Evolutionary conservation across 1,140 invertebrate genomes (phyloP), one percentile per base, ranked within the genome.

Genomic region (Macrocentrus cingulum): DNA sequence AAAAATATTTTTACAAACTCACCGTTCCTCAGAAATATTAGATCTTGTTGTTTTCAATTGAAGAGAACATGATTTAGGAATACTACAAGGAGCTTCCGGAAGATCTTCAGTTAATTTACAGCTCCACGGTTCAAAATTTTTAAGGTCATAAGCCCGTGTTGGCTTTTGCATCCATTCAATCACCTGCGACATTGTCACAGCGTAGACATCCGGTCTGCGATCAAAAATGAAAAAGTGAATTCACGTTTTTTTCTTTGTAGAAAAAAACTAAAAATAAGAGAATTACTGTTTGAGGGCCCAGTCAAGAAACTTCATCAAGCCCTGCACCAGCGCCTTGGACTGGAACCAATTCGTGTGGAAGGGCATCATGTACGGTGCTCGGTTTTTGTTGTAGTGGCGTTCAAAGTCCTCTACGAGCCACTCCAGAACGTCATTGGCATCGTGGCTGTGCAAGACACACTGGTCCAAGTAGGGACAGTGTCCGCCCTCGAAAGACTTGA

Each of bases 311-410:
- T 94, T 94, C 52, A 89, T 87, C 1, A 96, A 80, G 19, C 92
- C 93, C 56, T 85, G 79, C 71, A 94, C 91, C 1, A 95, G 79
- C 62, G 89, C 89, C 62, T 92, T 91, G 45, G 92, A 91, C 68
- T 94, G 91, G 83, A 96, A 95, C 93, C 92, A 96, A 77, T 94
- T 95, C 7, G 92, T 95, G 63, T 95, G 92, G 84, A 95, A 92
- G 3, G 92, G 88, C 88, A 95, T 92, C 89, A 94, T 92, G 70
- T 95, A 94, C 0, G 93, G 93, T 1, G 93, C 93, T 60, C 90
- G 83, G 72, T 95, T 94, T 68, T 92, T 89, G 29, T 90, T 87
- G 67, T 94, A 95, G 70, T 91, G 87, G 20, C 91, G 81, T 39
- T 85, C 85, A 74, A 96, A 97, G 72, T 97, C 94, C 80, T 95